Conservation (phyloP, 2,797 vertebrate genomes). For the Clamator glandarius region DNA sequence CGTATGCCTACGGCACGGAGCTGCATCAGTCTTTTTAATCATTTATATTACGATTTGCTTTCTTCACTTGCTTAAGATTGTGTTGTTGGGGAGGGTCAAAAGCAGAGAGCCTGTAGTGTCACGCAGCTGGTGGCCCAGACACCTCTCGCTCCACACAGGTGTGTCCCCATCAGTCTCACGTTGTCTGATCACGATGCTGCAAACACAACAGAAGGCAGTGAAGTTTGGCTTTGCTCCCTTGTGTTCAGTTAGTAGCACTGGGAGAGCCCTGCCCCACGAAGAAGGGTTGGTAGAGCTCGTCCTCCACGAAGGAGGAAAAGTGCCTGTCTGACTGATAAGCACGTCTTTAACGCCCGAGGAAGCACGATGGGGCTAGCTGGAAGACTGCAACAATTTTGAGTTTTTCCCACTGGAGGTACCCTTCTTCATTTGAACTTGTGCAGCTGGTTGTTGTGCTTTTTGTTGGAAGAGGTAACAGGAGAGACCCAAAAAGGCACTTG, state of each 20-base stretch:
- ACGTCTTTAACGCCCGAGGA: not conserved
- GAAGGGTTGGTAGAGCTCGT: not conserved
- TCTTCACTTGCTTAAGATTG: not conserved
- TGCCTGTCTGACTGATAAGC: not conserved
- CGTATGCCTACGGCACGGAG: not conserved
- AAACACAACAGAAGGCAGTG: not conserved
- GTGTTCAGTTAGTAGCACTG: not conserved
- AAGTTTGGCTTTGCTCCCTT: not conserved
- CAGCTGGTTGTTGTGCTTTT: not conserved
- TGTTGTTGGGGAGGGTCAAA: not conserved
- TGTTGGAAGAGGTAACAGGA: not conserved
- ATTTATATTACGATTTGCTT: not conserved
- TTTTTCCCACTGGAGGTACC: not conserved
- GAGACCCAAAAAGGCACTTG: not conserved
- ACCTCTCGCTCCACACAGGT: no score
- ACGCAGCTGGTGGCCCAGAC: not conserved
- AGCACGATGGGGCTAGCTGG: fast-evolving
- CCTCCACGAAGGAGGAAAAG: not conserved
- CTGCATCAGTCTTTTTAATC: not conserved
- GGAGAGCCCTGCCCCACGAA: not conserved
- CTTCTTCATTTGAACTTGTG: not conserved
- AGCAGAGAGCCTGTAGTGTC: not conserved
- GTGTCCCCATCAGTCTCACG: not conserved
- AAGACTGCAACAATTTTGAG: not conserved
- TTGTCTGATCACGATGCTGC: fast-evolving